phyloP scores from a whole-genome alignment of 2,888 invertebrate genomes.

The Netelia inedita region DNA sequence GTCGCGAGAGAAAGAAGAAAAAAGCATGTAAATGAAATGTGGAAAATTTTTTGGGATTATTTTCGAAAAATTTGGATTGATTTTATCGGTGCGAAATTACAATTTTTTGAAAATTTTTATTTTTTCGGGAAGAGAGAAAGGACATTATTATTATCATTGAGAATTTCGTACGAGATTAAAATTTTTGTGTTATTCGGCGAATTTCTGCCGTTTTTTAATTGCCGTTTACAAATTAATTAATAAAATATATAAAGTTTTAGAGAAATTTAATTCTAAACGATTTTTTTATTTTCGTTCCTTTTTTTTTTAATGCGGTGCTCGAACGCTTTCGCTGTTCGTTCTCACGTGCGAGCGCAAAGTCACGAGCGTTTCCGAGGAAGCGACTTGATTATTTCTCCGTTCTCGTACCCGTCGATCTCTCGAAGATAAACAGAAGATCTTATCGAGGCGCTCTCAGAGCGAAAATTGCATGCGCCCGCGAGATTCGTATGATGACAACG shows the following conservation, averaged over 20 bases:
- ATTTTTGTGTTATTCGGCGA: too few species aligned
- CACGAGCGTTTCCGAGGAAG: background rate
- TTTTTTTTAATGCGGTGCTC: background rate
- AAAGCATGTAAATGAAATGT: background rate
- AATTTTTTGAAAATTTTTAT: background rate
- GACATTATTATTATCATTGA: too few species aligned
- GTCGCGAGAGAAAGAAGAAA: background rate
- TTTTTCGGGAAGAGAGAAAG: too few species aligned
- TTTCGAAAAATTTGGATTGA: too few species aligned
- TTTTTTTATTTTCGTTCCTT: background rate
- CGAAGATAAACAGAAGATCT: constrained; percentile 22
- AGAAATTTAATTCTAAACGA: background rate
- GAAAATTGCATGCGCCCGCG: background rate
- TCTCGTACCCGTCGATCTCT: constrained; percentile 1
- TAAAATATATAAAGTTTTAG: background rate
- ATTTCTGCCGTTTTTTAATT: too few species aligned
- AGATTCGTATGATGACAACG: background rate
- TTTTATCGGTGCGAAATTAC: too few species aligned
- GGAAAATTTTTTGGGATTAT: background rate
- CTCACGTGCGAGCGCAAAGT: background rate
- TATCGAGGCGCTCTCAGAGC: background rate
- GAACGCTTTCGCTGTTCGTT: background rate
- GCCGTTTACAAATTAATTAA: too few species aligned
- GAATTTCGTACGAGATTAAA: too few species aligned
- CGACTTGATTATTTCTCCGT: background rate